Base-by-base conservation (phyloP, 2,113 vertebrate species). In the Hypomesus transpacificus region DNA sequence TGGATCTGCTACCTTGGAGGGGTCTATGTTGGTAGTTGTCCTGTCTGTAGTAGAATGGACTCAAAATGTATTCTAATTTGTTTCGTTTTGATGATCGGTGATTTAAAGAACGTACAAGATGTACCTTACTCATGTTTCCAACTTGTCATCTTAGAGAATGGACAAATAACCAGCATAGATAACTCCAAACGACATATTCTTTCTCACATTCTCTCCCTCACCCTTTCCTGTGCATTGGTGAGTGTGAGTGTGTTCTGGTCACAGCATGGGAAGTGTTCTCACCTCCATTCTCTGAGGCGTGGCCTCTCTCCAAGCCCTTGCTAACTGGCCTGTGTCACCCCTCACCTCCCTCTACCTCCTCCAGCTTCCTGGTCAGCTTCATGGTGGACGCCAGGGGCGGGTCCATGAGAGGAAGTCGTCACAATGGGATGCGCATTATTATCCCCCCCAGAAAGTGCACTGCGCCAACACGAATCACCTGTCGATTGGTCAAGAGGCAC, bases 331-430 rank as follows among this genome's bases (percentile, higher is more conserved):
- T 71, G 54, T 24, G 31, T 50, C 16, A 31, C 3, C n/a, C 50
- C 18, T 28, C 4, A 54, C 3, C 50, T 46, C 53, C 5, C 20
- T 46, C 3, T 1, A 56, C 20, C 60, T 39, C 60, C 34, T 0
- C 21, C 92, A 99, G 97, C 87, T 99, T 99, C 87, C 90, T 99
- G 82, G 97, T 99, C 69, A 99, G 97, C 86, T 99, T 99, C 66
- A 99, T 99, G 97, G 97, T 99, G 58, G 97, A 99, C 9, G 97
- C 97, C 0, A 91, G 97, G 2, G 97, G 97, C 0, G 97, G 97
- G n/a, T 98, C 97, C 4, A 99, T 99, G 97, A 87, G 97, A 66
- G 97, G 97, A 39, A 98, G 96, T 72, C 97, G 97, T 0, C 97
- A 99, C 86, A 96, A 98, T 0, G 97, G 97, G 66, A 98, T 99